Base-by-base conservation (phyloP, 2,888 invertebrate genomes). In the Ischnura elegans region DNA sequence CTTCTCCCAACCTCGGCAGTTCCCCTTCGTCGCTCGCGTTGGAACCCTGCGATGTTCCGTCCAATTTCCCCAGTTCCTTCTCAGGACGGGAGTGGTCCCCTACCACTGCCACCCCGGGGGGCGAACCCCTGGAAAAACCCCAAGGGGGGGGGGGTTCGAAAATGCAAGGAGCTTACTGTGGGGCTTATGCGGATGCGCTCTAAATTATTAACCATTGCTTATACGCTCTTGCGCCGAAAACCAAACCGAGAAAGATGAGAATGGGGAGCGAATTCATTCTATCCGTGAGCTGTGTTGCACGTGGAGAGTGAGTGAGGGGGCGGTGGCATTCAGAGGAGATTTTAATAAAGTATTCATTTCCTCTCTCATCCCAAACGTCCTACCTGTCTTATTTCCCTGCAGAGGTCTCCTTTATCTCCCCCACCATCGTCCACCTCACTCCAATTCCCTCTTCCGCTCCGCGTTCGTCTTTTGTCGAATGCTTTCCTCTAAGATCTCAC, bases 261-360 rank as follows among this genome's bases (percentile, higher is more conserved):
- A 36, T 29, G 76, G 36, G 36, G 76, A 47, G 46, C 87, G n/a
- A n/a, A n/a, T n/a, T n/a, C n/a, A n/a, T n/a, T 87, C 87, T 47
- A 16, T 47, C 6, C 21, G 10, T 61, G 76, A 13, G 76, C 19
- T 51, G 16, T 1, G 16, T 51, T 51, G 51, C 51, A 10, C 10
- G 10, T 76, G 76, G n/a, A 16, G 36, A 0, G 13, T 21, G 76
- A 13, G 36, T 0, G 36, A 36, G 76, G 29, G 8, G 66, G 36
- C 10, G 61, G 76, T 16, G 36, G 76, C 76, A 36, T 76, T 76
- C 76, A 76, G 76, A 76, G 76, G 76, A 76, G 76, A 36, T 76
- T 90, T 90, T 61, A 90, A 61, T 90, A 90, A 90, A 90, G 90
- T 90, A 90, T 90, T 90, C 90, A 90, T 90, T 90, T 90, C 61